Base-by-base conservation (phyloP, 2,797 vertebrate species). In the Coilia nasus region DNA sequence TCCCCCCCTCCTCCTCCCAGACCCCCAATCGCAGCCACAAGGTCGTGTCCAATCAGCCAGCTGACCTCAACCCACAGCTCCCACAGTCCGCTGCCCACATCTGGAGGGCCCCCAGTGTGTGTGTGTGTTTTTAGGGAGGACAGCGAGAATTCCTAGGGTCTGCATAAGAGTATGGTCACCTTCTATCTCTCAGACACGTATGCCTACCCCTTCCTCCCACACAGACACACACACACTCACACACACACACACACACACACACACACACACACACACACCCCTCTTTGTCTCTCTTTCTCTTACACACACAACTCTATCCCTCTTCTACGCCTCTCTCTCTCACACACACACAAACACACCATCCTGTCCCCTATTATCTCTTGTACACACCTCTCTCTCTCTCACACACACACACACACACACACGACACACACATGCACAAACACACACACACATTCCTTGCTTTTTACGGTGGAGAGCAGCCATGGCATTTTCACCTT, bases 21-120 rank as follows among this genome's bases (percentile, higher is more conserved):
- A 75, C 67, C 5, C 90, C 92, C 93, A 91, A 93, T 94, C 92
- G 92, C 87, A 91, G 87, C 86, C 87, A 6, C 71, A 81, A 88
- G 89, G 89, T 91, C 88, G 86, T 83, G 87, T 84, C 47, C 80
- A 21, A 88, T 89, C 88, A 21, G 88, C 88, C 88, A 85, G 82
- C 85, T 89, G 83, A 87, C 88, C 86, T 84, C 64, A 12, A 75
- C 54, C 54, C 57, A 89, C 21, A 57, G 82, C 84, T 86, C 81
- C 82, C 87, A 90, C 90, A 88, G 85, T 86, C 87, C 31, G 15
- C 67, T 75, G 67, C 84, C 71, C 91, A 94, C 94, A 96, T 93
- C 93, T 95, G 93, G 92, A 92, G 87, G 62, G 80, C 87, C 84
- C 86, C 84, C 6, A 83, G 44, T 62, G 19, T 71, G 60, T 78